A percentile compares a stretch with the other conserved stretches of the same genome.
Evolutionary conservation across 2,797 vertebrate species (phyloP).

Genomic region (Urocyon cinereoargenteus): DNA sequence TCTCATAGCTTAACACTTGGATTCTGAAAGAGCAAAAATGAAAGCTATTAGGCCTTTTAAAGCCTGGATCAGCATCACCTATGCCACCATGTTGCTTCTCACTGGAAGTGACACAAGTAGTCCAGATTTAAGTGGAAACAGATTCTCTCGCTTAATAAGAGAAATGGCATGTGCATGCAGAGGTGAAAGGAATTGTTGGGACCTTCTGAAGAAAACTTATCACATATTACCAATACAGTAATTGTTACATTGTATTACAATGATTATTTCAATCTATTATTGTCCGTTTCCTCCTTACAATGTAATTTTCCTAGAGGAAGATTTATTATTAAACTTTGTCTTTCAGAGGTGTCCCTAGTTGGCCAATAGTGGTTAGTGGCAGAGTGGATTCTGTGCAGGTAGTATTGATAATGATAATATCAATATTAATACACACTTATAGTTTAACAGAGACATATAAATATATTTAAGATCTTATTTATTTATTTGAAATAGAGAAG

Average conservation of each 20-base stretch:
- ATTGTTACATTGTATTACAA: background rate
- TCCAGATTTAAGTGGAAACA: background rate
- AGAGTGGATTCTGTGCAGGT: background rate
- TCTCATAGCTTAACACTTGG: background rate
- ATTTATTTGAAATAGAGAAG: background rate
- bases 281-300: background rate
- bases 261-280: background rate
- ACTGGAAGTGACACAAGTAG: background rate
- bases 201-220: background rate
- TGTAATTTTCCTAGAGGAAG: background rate
- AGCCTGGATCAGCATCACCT: background rate
- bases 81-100: background rate
- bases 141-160: background rate
- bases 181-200: background rate
- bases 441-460: background rate
- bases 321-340: background rate
- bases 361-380: background rate
- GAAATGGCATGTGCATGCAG: background rate
- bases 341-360: background rate
- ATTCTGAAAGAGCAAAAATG: background rate
- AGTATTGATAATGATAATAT: too few species aligned
- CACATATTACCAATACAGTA: background rate
- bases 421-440: background rate
- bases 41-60: background rate
- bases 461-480: background rate